Base-by-base conservation (phyloP, 2,797 vertebrate species). In the Dendrocincla tyrannina region DNA sequence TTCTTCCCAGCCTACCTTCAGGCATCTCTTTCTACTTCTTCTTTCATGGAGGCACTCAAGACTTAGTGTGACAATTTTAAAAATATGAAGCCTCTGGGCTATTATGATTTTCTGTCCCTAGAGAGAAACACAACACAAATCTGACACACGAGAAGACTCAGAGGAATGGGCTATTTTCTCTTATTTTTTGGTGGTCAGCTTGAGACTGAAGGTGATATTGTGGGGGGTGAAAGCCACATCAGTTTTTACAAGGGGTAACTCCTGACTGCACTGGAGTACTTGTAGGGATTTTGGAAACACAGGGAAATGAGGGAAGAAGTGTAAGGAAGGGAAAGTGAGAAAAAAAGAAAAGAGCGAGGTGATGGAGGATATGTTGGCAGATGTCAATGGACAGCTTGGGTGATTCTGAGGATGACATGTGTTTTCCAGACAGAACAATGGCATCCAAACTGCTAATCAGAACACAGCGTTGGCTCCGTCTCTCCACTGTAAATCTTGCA, bases 361-460 rank as follows among this genome's bases (percentile, higher is more conserved):
- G 94, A 60, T 85, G 91, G 70, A 88, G 85, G 80, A 85, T 95
- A 79, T 83, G 78, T 78, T 95, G 94, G 96, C 94, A 94, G 91
- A 93, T 93, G 94, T 91, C 88, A 96, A 87, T 77, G 91, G 96
- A 97, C 97, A 97, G 92, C 95, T 96, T 96, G 93, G 96, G 95
- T 94, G 93, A 92, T 88, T 97, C 94, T 92, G 91, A 9, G 63
- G 94, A 76, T 95, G 93, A 95, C 94, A 95, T 94, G 95, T 97
- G 95, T 96, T 96, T 97, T 97, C 95, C 93, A 95, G 96, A 95
- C 96, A 97, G 96, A 96, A 96, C 87, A 97, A 96, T 95, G 94
- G 93, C 91, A 96, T 97, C 95, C 93, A 96, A 95, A 91, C 88
- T 84, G 95, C 94, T 95, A 97, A 96, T 96, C 97, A 95, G 94